phyloP scores from a whole-genome alignment of 37 sponge, comb jelly and placozoan species.

The Halichondria panicea region DNA sequence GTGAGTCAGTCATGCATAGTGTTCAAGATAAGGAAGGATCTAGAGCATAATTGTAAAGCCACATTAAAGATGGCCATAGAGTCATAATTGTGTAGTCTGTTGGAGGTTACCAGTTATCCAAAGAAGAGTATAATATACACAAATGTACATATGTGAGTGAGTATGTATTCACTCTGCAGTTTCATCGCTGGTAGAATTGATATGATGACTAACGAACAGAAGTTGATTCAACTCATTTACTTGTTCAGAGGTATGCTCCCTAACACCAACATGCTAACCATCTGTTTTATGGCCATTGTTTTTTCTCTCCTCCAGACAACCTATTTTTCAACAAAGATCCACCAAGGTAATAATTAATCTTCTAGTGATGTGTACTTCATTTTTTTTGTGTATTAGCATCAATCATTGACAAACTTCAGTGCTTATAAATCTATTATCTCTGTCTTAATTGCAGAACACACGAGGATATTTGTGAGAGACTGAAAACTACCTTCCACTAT shows the following conservation, averaged over 20 bases:
- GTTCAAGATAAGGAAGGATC: too few relatives aligned
- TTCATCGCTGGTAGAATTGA: constrained; percentile 22
- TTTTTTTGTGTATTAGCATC: background rate
- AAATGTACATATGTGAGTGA: too few relatives aligned
- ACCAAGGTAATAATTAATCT: constrained; percentile 13
- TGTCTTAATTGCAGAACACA: constrained; percentile 11
- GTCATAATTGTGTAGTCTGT: too few relatives aligned
- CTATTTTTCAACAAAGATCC: constrained; percentile 30
- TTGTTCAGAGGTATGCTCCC: constrained; percentile 41
- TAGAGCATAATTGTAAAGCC: too few relatives aligned
- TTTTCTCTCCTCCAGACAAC: constrained; percentile 19
- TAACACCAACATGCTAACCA: too few relatives aligned
- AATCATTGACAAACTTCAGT: background rate
- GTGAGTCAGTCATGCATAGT: too few relatives aligned
- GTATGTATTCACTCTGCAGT: background rate
- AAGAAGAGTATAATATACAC: too few relatives aligned
- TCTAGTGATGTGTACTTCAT: background rate
- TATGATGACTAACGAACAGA: constrained; percentile 17
- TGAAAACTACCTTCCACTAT: constrained; percentile 1
- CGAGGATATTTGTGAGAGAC: background rate
- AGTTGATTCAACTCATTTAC: constrained; percentile 35
- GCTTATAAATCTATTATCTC: too few relatives aligned
- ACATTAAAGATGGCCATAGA: too few relatives aligned
- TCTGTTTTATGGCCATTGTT: background rate
- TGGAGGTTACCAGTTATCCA: too few relatives aligned